Evolutionary conservation across 2,113 vertebrate species (phyloP), one percentile per base, ranked within the genome.

Genomic region (Globicephala melas): DNA sequence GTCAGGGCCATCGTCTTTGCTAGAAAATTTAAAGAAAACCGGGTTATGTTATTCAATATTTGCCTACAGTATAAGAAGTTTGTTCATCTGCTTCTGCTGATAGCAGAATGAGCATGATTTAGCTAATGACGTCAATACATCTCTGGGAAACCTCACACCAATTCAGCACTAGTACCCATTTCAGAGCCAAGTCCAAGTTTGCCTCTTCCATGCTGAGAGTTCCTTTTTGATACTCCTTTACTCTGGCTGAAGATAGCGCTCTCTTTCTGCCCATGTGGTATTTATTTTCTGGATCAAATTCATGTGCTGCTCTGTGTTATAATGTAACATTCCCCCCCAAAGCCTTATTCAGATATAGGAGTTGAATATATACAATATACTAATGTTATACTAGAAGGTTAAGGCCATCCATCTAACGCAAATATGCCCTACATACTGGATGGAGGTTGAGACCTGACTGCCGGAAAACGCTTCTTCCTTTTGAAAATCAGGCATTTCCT

Each of bases 1-100:
- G 99, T 99, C 95, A 99, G 98, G 67, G 98, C 97, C 99, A 99
- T 99, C 3, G 92, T 99, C 97, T 98, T 98, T 53, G 98, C 99
- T 99, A 84, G 60, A 91, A 11, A 96, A 84, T 87, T 47, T 88
- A 70, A 80, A 90, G 68, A 93, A 83, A 80, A 92, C 68, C 26
- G 71, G 76, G 2, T 73, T 85, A 60, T 21, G 10, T 67, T 77
- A 63, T 82, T 89, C 8, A 38, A 3, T 25, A 20, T 81, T 90
- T 95, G 85, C 33, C 21, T 20, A n/a, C 92, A 89, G 31, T 23
- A 58, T 21, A 50, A 50, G 17, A 82, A 68, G 17, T 53, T 60
- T 74, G 41, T 38, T 26, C 13, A 31, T 36, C 53, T 93, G 65
- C 8, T 91, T 96, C 47, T 67, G 17, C 47, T 79, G 94, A n/a